Percentiles rank a stretch among this genome's conserved stretches.
phyloP scores from a whole-genome alignment of 1,140 invertebrate species.

The Arion vulgaris region DNA sequence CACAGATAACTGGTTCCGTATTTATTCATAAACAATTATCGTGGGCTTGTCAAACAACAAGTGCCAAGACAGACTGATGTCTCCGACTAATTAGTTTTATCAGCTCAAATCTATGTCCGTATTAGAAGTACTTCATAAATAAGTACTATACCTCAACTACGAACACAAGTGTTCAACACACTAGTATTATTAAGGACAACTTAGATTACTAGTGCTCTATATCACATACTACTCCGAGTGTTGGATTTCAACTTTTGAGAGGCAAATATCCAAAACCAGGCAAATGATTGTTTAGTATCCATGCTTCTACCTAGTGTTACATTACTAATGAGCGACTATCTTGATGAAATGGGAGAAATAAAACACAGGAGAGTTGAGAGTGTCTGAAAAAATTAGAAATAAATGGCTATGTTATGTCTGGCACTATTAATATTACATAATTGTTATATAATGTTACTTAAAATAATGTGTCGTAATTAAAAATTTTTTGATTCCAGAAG shows the following conservation, averaged over 20 bases:
- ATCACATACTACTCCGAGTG: not conserved
- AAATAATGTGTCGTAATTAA: too few relatives aligned
- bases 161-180: not conserved
- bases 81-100: conserved; percentile 8
- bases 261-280: not conserved
- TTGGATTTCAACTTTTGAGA: not conserved
- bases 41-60: not conserved
- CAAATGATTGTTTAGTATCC: not conserved
- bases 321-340: conserved; percentile 2
- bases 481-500: too few relatives aligned
- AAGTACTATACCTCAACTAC: not conserved
- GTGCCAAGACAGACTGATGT: not conserved
- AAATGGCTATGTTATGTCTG: too few relatives aligned
- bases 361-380: not conserved
- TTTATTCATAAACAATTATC: too few relatives aligned
- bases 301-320: not conserved
- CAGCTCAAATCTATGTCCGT: not conserved
- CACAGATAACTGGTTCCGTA: too few relatives aligned
- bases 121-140: not conserved
- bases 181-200: not conserved
- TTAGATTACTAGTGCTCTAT: not conserved
- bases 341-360: not conserved
- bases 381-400: too few relatives aligned
- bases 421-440: too few relatives aligned
- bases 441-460: too few relatives aligned